Percentiles rank a stretch among this genome's conserved stretches.
Evolutionary conservation across 2,797 vertebrate species (phyloP).

Genomic region (Periparus ater): DNA sequence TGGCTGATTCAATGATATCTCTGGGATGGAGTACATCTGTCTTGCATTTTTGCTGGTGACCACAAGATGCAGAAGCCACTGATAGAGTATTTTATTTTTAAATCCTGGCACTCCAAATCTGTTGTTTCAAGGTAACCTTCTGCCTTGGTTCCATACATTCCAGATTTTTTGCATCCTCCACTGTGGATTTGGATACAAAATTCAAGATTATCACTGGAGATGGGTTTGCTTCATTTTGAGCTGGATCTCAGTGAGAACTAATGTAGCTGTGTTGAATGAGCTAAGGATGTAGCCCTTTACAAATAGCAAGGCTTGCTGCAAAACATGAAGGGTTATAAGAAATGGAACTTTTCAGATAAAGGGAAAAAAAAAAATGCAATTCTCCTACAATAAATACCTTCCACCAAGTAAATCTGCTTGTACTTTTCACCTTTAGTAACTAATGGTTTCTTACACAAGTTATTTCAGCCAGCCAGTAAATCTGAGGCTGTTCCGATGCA

Average conservation of each 20-base stretch:
- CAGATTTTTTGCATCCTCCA: neutral
- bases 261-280: neutral
- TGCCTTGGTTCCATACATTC: constrained; percentile 13
- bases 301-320: neutral
- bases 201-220: neutral
- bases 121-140: constrained; percentile 67
- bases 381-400: constrained; percentile 51
- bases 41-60: constrained; percentile 55
- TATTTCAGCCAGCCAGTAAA: constrained; percentile 78
- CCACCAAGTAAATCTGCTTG: constrained; percentile 71
- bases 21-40: constrained; percentile 30
- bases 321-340: constrained; percentile 6
- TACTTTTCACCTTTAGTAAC: constrained; percentile 72
- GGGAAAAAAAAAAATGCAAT: neutral
- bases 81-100: constrained; percentile 70
- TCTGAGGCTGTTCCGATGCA: constrained; percentile 77
- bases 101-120: constrained; percentile 35
- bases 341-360: constrained; percentile 21
- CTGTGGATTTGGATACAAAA: neutral
- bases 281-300: neutral
- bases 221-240: neutral
- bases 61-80: constrained; percentile 23
- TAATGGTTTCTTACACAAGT: constrained; percentile 66
- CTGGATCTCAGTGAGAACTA: neutral
- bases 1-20: constrained; percentile 68